Base-by-base conservation (phyloP, 2,113 vertebrate genomes). In the Sardina pilchardus region DNA sequence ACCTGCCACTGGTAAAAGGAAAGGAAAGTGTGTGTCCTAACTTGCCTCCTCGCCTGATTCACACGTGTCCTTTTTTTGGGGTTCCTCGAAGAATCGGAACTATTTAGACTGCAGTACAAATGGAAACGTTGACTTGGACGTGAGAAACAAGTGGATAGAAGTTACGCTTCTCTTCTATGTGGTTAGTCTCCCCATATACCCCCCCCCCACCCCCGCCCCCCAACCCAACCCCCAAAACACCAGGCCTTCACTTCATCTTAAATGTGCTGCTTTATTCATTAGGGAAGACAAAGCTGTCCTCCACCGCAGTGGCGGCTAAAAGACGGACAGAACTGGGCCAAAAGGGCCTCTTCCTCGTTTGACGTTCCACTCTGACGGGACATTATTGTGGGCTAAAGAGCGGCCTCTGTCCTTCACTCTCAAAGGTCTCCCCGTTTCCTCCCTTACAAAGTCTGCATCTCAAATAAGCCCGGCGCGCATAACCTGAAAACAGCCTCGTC, bases 391-490 rank as follows among this genome's bases (percentile, higher is more conserved):
- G 50, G 63, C 91, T 91, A 92, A 92, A 91, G 63, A 87, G 45
- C 81, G 84, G 50, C 89, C 88, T 92, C 88, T 92, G 86, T 90
- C 44, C 83, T 78, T 24, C 53, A 59, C 39, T 39, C 71, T 89
- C 87, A 87, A 67, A 89, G 88, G 86, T 90, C 87, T 90, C 86
- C 89, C 88, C 90, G 90, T 88, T 89, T 85, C 86, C 71, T 82
- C 84, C 71, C 14, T 36, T 43, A 87, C 91, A 90, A 88, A 91
- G 83, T 88, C 86, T 92, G 92, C 90, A 91, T 92, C 90, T 85
- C 85, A 93, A 93, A 93, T 89, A 89, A 92, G 85, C 82, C 67
- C 30, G 48, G 88, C 86, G 91, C 90, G 91, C 91, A 92, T 86
- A 91, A 88, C 80, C 88, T 91, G 81, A 86, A 89, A 90, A 89